phyloP scores from a whole-genome alignment of 2,888 invertebrate species.

The Zele albiditarsus region DNA sequence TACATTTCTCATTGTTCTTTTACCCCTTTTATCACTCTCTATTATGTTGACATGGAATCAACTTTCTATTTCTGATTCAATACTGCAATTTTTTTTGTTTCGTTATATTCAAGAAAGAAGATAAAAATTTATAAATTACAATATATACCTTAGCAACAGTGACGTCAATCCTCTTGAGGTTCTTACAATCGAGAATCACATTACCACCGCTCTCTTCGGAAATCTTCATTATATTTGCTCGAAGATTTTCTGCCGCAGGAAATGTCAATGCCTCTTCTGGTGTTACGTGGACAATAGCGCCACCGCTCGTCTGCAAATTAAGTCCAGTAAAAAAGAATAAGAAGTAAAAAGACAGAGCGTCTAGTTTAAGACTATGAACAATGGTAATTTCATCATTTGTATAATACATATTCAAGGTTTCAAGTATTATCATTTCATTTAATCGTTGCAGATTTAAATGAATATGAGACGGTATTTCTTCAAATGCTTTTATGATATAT shows the following conservation, averaged over 20 bases:
- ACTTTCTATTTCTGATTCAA: no score
- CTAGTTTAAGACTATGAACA: not conserved
- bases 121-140: not conserved
- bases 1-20: no score
- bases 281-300: constrained; percentile 76
- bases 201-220: constrained; percentile 55
- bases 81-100: no score
- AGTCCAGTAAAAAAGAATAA: not conserved
- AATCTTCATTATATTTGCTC: constrained; percentile 72
- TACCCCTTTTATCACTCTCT: no score
- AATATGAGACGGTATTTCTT: constrained; percentile 26
- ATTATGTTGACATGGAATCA: no score
- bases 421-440: not conserved
- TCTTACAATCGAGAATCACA: constrained; percentile 74
- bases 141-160: constrained; percentile 76
- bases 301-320: constrained; percentile 64
- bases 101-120: no score
- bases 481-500: no score
- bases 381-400: not conserved
- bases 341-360: not conserved
- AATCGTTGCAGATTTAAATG: constrained; percentile 7
- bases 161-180: constrained; percentile 76
- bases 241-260: constrained; percentile 86
- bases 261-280: constrained; percentile 84
- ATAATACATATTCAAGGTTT: not conserved